phyloP scores from a whole-genome alignment of 2,888 invertebrate genomes.

The Polydrusus cervinus region DNA sequence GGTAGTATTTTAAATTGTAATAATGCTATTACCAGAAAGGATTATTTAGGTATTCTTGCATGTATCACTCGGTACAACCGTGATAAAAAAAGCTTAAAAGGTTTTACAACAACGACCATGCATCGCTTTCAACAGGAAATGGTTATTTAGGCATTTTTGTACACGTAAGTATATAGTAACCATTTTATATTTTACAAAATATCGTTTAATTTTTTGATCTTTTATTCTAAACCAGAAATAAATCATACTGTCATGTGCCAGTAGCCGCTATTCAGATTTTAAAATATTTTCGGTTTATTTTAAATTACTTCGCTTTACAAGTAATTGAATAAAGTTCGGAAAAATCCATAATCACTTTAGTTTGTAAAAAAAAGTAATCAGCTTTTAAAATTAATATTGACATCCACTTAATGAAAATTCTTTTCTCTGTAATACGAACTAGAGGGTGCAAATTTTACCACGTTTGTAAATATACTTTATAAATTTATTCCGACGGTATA shows the following conservation, averaged over 20 bases:
- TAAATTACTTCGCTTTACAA: neutral
- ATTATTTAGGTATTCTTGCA: too few species aligned
- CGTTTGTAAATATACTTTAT: neutral
- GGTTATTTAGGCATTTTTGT: too few species aligned
- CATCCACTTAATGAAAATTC: constrained; percentile 2
- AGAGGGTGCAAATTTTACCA: constrained; percentile 1
- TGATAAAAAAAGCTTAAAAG: neutral
- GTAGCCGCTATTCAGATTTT: neutral
- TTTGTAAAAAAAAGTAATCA: constrained; percentile 1
- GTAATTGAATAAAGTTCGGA: constrained; percentile 8
- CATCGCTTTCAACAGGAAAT: too few species aligned
- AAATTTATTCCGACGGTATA: neutral
- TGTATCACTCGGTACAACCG: neutral
- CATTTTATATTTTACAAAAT: neutral
- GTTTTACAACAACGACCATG: too few species aligned
- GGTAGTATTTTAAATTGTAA: too few species aligned
- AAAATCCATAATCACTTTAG: neutral
- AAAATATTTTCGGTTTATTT: constrained; percentile 2
- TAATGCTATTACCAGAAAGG: too few species aligned
- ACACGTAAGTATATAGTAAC: too few species aligned
- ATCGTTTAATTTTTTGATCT: constrained; percentile 1
- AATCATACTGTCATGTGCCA: neutral
- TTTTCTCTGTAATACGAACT: constrained; percentile 5
- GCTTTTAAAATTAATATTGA: constrained; percentile 12
- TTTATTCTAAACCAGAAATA: neutral